Evolutionary conservation across 2,888 invertebrate species (phyloP).

Genomic region (Acanthococcus lagerstroemiae): DNA sequence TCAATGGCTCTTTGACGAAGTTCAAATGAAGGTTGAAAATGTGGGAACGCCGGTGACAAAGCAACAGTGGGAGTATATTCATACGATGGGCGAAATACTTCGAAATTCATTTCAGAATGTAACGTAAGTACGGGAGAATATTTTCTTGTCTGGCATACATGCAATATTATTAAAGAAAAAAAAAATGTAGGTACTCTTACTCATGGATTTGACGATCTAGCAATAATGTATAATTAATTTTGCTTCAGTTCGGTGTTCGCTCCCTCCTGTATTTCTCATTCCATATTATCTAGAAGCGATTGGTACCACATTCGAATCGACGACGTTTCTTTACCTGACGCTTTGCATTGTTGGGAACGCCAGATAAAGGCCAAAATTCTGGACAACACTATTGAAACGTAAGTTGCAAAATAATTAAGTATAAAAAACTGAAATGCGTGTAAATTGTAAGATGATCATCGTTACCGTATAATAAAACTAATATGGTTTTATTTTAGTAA

Average conservation of each 20-base stretch:
- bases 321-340: conserved; percentile 71
- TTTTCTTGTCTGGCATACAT: no score
- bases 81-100: conserved; percentile 76
- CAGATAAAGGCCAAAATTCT: conserved; percentile 21
- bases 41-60: conserved; percentile 80
- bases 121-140: conserved; percentile 46
- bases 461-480: no score
- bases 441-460: no score
- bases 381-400: neutral
- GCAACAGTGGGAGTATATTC: conserved; percentile 88
- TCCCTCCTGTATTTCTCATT: conserved; percentile 87
- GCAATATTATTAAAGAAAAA: no score
- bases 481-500: no score
- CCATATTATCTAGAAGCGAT: conserved; percentile 73
- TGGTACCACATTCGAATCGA: conserved; percentile 80
- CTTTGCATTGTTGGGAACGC: conserved; percentile 78
- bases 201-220: neutral
- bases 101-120: conserved; percentile 72
- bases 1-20: conserved; percentile 91
- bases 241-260: conserved; percentile 66
- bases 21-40: conserved; percentile 86
- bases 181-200: no score
- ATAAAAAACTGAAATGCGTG: neutral
- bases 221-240: neutral
- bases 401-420: neutral